Evolutionary conservation across 2,888 invertebrate species (phyloP), one percentile per base, ranked within the genome.

Genomic region (Aromia moschata): DNA sequence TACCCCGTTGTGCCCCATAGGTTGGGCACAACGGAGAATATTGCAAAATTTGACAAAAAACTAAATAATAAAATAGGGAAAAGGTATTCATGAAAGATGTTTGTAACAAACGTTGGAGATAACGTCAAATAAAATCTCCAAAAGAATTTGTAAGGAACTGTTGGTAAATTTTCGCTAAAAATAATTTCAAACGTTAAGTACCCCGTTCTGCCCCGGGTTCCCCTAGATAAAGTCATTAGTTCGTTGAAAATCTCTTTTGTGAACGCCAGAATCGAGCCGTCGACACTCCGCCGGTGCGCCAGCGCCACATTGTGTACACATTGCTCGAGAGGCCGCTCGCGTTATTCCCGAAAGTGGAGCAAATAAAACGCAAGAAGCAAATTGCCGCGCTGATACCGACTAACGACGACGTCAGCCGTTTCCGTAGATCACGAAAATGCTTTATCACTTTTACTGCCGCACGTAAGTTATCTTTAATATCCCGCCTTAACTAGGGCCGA

Each of bases 351-450:
- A 47, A 66, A 67, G 65, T 62, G 66, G 64, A 59, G 51, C 54
- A 62, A 69, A 69, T 67, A 65, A 67, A 67, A 67, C 62, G 61
- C 52, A 56, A 59, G 58, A 58, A 65, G 61, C 65, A 68, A 70
- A 68, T 70, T 67, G 68, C 66, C 65, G 62, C 44, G 56, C 64
- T 65, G 66, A 68, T 69, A 64, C 66, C 65, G 68, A 69, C 66
- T 68, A 68, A 70, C 67, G 68, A 70, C 65, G 61, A 58, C 64
- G 67, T 65, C 64, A 64, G 59, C 65, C 65, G 60, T 65, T 33
- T 65, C 56, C 56, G 63, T 61, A 67, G 63, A 69, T 66, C 69
- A 66, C 66, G 67, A 69, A 69, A 66, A 69, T 69, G 69, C 65
- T 69, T 67, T 65, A 69, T 69, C 69, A 65, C 64, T 63, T 69